These are phyloP conservation scores for Caenorhabditis inopinata DNA, from an alignment of 1,140 invertebrate species.

Conservation along the genomic window DNA sequence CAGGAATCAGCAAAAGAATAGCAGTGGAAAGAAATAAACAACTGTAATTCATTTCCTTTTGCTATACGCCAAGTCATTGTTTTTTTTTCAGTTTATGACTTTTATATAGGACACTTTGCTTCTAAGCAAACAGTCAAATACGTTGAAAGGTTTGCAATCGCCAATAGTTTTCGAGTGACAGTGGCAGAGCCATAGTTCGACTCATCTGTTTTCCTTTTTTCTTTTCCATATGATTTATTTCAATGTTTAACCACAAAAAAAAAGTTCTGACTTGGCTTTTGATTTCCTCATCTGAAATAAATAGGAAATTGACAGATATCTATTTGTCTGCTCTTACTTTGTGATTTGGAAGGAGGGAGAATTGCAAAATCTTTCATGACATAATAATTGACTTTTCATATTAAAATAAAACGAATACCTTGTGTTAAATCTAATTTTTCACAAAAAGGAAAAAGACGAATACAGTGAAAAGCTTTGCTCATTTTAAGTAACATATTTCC, in stretches of 20 bases:
- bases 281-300: not conserved
- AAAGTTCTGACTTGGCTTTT: not conserved
- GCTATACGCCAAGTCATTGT: too few relatives aligned
- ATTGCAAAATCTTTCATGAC: too few relatives aligned
- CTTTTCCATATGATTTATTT: not conserved
- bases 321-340: constrained; percentile 1
- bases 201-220: constrained; percentile 2
- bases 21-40: not conserved
- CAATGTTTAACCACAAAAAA: not conserved
- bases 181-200: not conserved
- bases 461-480: too few relatives aligned
- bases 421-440: too few relatives aligned
- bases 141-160: too few relatives aligned
- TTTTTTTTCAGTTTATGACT: not conserved
- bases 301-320: not conserved
- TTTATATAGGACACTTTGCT: not conserved
- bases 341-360: too few relatives aligned
- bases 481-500: too few relatives aligned
- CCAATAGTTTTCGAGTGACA: too few relatives aligned
- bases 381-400: too few relatives aligned
- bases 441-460: too few relatives aligned
- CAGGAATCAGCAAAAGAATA: not conserved
- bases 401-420: too few relatives aligned
- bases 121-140: not conserved
- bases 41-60: not conserved